Percentiles rank a stretch among this genome's conserved stretches.
Evolutionary conservation across 2,888 invertebrate species (phyloP).

Genomic region (Epinotia ramella): DNA sequence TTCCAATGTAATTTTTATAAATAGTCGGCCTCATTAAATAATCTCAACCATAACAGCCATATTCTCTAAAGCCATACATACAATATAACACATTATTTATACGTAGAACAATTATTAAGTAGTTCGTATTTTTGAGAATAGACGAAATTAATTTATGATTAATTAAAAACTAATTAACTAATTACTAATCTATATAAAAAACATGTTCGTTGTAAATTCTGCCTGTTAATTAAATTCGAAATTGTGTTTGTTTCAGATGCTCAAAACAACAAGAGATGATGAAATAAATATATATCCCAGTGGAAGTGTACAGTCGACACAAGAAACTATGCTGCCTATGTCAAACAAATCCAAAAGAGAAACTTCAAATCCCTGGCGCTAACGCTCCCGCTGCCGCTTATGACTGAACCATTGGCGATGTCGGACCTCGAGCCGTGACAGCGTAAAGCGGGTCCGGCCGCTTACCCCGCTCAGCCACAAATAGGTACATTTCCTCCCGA

Average conservation of each 20-base stretch:
- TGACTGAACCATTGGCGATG: conserved; percentile 45
- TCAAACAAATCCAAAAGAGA: not conserved
- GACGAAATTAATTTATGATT: too few relatives aligned
- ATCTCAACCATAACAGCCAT: too few relatives aligned
- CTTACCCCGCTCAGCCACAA: conserved; percentile 65
- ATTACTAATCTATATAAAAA: too few relatives aligned
- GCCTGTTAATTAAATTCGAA: not conserved
- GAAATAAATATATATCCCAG: not conserved
- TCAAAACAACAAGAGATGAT: not conserved
- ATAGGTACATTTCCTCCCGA: conserved; percentile 72
- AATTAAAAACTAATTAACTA: too few relatives aligned
- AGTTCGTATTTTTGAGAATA: too few relatives aligned
- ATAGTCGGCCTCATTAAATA: too few relatives aligned
- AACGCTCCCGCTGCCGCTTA: conserved; percentile 47
- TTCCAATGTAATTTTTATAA: too few relatives aligned
- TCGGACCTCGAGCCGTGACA: conserved; percentile 68
- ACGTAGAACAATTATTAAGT: too few relatives aligned
- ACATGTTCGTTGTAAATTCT: not conserved
- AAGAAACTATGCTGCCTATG: not conserved
- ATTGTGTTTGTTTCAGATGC: conserved; percentile 11
- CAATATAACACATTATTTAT: too few relatives aligned
- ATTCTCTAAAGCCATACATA: too few relatives aligned
- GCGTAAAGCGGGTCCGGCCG: conserved; percentile 78
- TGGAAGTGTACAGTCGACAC: not conserved
- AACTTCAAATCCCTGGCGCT: conserved; percentile 52